Evolutionary conservation across 92 coral and sea anemone species (phyloP), one percentile per base, ranked within the genome.

Genomic region (Paramuricea clavata): DNA sequence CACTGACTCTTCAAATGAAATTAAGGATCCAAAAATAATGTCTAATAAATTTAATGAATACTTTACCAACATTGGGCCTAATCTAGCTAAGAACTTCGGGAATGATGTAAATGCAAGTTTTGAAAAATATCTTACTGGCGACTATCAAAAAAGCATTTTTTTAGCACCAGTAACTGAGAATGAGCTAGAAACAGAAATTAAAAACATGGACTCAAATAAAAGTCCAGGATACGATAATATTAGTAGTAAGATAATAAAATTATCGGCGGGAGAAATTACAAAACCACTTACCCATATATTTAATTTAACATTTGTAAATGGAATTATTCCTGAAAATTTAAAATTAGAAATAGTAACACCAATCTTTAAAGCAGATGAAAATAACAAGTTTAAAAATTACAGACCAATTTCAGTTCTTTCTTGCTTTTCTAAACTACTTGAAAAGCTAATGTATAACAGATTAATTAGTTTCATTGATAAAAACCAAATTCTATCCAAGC

Each of bases 391-490:
- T 54, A 8, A 54, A 54, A 54, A 54, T 21, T 54, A 54, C 62
- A 54, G 62, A 54, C 62, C 62, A 17, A 54, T 54, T 17, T 54
- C 62, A 54, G 62, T 21, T 54, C 62, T 50, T 13, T 54, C 62
- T 54, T 54, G 62, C 26, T 54, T 54, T 54, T 54, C 62, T 54
- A 54, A 54, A 21, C 22, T 54, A 54, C 26, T 54, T 17, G 62
- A 54, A 21, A 54, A 54, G 22, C 62, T 54, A 6, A 54, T 54
- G 62, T 54, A 54, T 8, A 54, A 54, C 11, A 19, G 62, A 8
- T 13, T 54, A 21, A 54, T 54, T 54, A 21, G 8, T 54, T 54
- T 54, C 26, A 39, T 39, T 39, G 5, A 39, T 39, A 39, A 39
- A 39, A 39, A 39, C 44, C 44, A 39, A 39, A 39, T 39, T 10